Conservation (phyloP, 2,888 invertebrate species). For the Ophioninae sp. region DNA sequence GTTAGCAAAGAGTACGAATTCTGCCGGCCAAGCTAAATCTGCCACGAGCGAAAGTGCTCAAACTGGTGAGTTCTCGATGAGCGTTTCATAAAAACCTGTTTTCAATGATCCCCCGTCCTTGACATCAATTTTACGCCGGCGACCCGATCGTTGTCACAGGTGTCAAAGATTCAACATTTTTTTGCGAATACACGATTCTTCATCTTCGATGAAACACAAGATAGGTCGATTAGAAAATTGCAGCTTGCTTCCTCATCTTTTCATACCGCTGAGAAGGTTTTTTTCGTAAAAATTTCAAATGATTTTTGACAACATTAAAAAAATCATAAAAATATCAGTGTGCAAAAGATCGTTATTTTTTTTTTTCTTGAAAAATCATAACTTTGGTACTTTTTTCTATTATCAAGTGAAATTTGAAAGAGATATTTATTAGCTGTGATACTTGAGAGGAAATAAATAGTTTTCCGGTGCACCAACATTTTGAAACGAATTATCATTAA, state of each 20-base stretch:
- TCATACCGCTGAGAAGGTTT: not conserved
- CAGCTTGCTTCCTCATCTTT: not conserved
- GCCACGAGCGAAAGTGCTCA: conserved; percentile 10
- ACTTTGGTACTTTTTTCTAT: too few species aligned
- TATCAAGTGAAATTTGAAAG: too few species aligned
- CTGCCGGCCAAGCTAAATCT: conserved; percentile 26
- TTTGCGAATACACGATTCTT: not conserved
- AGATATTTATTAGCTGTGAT: too few species aligned
- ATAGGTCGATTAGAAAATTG: not conserved
- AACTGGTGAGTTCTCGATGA: conserved; percentile 40
- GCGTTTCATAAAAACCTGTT: conserved; percentile 33
- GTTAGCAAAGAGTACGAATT: conserved; percentile 24
- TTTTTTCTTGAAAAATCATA: too few species aligned
- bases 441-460: too few species aligned
- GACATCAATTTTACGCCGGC: conserved; percentile 6
- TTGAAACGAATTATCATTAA: too few species aligned
- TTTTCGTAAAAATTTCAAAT: too few species aligned
- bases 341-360: too few species aligned
- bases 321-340: too few species aligned
- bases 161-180: not conserved
- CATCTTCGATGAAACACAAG: not conserved
- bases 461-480: too few species aligned
- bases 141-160: not conserved
- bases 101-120: conserved; percentile 15
- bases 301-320: too few species aligned